A percentile compares a stretch with the other conserved stretches of the same genome.
Conservation (phyloP, 2,888 invertebrate species). For the Nomada hirtipes region DNA sequence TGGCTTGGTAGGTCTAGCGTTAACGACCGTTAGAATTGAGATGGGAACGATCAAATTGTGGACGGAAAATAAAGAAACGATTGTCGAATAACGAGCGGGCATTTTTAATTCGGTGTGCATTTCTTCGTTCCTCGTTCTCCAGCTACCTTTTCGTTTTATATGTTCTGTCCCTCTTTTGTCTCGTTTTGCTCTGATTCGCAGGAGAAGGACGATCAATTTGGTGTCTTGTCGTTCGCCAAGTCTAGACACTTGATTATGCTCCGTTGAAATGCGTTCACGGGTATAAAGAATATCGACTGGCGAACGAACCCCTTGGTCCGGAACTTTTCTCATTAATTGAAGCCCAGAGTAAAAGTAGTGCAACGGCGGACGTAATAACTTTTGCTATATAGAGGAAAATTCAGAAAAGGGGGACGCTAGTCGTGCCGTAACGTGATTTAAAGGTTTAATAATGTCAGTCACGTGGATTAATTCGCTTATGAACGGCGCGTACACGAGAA, state of each 20-base stretch:
- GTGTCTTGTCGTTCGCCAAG: neutral
- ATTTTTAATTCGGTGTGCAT: slow-evolving; percentile 20
- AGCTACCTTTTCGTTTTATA: neutral
- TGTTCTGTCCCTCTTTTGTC: neutral
- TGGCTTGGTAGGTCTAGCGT: too few relatives aligned
- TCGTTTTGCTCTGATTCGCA: neutral
- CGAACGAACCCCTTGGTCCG: neutral
- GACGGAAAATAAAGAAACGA: neutral
- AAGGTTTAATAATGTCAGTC: slow-evolving; percentile 53
- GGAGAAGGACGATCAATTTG: neutral
- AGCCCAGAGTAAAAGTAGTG: slow-evolving; percentile 34
- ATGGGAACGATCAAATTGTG: slow-evolving; percentile 19
- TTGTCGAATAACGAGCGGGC: slow-evolving; percentile 1
- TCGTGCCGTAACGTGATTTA: slow-evolving; percentile 44
- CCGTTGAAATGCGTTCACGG: slow-evolving; percentile 6
- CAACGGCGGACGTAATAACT: slow-evolving; percentile 31
- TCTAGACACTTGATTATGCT: slow-evolving; percentile 19
- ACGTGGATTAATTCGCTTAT: slow-evolving; percentile 46
- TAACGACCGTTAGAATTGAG: neutral
- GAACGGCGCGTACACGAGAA: slow-evolving; percentile 4
- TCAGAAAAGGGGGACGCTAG: slow-evolving; percentile 44
- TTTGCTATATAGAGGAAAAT: slow-evolving; percentile 53
- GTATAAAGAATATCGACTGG: slow-evolving; percentile 46
- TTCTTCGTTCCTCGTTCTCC: slow-evolving; percentile 1
- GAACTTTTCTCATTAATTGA: slow-evolving; percentile 56